Base-by-base conservation (phyloP, 2,113 vertebrate genomes). In the Balaeniceps rex region DNA sequence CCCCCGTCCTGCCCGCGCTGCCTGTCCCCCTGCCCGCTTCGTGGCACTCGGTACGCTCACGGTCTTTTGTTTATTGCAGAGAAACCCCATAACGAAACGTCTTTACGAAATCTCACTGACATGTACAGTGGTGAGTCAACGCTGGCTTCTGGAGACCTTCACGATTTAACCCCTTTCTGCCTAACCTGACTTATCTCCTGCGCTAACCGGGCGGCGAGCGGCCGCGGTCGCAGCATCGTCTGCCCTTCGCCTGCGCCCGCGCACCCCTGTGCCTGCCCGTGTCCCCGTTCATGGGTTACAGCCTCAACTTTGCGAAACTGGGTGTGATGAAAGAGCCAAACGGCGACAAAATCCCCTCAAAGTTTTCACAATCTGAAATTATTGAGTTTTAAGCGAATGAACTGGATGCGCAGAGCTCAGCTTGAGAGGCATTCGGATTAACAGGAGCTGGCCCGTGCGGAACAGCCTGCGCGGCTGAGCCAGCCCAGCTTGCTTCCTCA, bases 91-190 rank as follows among this genome's bases (percentile, higher is more conserved):
- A 99, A 99, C 97, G 99, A 99, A 96, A 98, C 98, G 97, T 98
- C 98, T 82, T 98, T 98, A 98, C 93, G 98, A 98, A 99, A 99
- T 98, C 96, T 98, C 98, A 98, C 99, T 98, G 99, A 97, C 98
- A 98, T 98, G 96, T 99, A 98, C 85, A 98, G 98, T 98, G 99
- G 99, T 99, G 99, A 99, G 99, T 99, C 77, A 89, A 93, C 21
- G 74, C 88, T 91, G 97, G 88, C 97, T 98, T 97, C 87, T 96
- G 97, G 86, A 97, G 83, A 94, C 92, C 98, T 85, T 87, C 92
- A 77, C 80, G 17, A 69, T 87, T 93, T 98, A 97, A 98, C 93
- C 89, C 92, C 88, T 38, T 33, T 86, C 87, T 82, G 68, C 97
- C 97, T 99, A 98, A 99, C 98, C 87, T 19, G 49, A 96, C 98